Conservation (phyloP, 2,797 vertebrate genomes). For the Hydrolagus colliei region DNA sequence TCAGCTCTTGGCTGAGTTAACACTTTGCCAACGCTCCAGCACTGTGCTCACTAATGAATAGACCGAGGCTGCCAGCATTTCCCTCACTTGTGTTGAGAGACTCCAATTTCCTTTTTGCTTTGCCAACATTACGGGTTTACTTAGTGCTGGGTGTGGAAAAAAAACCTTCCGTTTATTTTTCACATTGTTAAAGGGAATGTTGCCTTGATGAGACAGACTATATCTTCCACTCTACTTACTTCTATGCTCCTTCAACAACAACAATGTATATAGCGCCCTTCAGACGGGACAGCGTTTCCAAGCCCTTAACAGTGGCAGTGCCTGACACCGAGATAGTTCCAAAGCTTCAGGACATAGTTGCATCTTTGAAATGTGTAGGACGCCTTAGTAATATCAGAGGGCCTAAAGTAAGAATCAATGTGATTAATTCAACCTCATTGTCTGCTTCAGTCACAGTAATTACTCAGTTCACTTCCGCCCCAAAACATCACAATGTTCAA, state of each 20-base stretch:
- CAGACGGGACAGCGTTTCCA: no score
- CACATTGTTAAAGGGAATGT: slow-evolving; percentile 11
- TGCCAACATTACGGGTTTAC: not conserved
- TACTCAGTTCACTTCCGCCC: not conserved
- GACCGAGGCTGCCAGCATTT: not conserved
- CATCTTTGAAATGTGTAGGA: no score
- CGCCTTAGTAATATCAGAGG: no score
- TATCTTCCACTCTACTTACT: not conserved
- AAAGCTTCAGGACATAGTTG: no score
- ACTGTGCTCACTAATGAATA: not conserved
- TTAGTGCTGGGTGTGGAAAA: not conserved
- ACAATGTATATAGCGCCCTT: no score
- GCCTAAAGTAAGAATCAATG: no score
- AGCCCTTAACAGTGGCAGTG: no score
- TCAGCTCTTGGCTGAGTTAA: not conserved
- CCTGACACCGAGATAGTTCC: no score
- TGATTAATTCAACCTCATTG: not conserved
- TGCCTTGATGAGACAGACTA: not conserved
- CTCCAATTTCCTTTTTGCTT: not conserved
- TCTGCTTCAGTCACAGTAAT: not conserved
- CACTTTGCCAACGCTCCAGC: not conserved
- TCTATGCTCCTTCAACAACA: not conserved
- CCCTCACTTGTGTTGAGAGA: not conserved
- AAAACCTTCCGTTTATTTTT: not conserved
- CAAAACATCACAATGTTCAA: not conserved